Base-by-base conservation (phyloP, 2,888 invertebrate genomes). In the Diloba caeruleocephala region DNA sequence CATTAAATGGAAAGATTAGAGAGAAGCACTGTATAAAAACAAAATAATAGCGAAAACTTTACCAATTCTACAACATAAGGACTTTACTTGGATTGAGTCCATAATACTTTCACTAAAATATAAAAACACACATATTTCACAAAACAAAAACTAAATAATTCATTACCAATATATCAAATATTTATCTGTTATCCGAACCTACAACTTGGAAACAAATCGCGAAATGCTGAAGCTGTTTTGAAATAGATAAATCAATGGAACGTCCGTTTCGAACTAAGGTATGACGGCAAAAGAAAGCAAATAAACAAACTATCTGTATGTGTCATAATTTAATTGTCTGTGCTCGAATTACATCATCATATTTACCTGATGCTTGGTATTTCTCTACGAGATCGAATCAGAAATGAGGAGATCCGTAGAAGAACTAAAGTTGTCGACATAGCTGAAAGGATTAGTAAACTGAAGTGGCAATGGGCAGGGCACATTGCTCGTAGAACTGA, bases 161-260 rank as follows among this genome's bases (percentile, higher is more conserved):
- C 33, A 50, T 57, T 58, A 50, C 65, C 44, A 42, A 31, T 21
- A 21, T 7, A 21, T 28, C 23, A 21, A 46, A 64, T 28, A 31
- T 43, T 31, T 38, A 1, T 14, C 7, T 26, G 13, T 14, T 38
- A 33, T 9, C 4, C 10, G 23, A 23, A 25, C 33, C 28, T 38
- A 29, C 15, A 48, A 56, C 36, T 63, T 37, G 26, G 1, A 23
- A 62, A 36, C 23, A 15, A 44, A 28, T 36, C 21, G 9, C 21
- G 12, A 15, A 0, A 31, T 21, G 43, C 46, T 32, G 23, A 7
- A 33, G 38, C 19, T 17, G 8, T 8, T 45, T 39, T 14, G 12
- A 25, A 31, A 45, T 23, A 29, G 23, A 34, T 44, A 28, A 14
- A 14, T 15, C 8, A 12, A 9, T 2, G 4, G 4, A 26, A 42